These are phyloP conservation scores for Paraescarpia echinospica DNA, from an alignment of 1,140 invertebrate species.

Conservation along the genomic window DNA sequence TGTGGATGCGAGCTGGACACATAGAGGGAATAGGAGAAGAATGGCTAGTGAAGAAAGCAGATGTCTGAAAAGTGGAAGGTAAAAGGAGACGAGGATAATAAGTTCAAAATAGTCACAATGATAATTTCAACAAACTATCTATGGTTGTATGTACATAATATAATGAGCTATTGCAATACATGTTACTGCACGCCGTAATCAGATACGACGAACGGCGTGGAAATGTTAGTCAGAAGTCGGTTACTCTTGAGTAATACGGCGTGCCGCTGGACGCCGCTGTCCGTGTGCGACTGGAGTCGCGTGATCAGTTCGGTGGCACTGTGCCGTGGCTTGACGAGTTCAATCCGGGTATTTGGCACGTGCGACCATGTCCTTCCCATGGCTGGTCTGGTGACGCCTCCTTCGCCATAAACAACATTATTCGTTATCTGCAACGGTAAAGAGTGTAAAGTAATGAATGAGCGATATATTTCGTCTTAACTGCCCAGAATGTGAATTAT, in stretches of 20 bases:
- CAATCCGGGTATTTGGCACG: conserved; percentile 39
- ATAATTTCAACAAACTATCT: too few relatives aligned
- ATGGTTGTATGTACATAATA: too few relatives aligned
- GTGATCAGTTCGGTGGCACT: not conserved
- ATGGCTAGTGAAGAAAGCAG: too few relatives aligned
- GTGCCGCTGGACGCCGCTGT: not conserved
- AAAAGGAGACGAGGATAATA: too few relatives aligned
- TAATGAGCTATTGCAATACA: not conserved
- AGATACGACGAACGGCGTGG: not conserved
- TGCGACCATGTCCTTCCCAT: conserved; percentile 42
- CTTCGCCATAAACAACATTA: conserved; percentile 37
- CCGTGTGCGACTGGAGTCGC: not conserved
- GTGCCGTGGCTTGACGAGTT: not conserved
- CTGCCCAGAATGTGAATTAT: too few relatives aligned
- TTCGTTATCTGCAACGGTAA: conserved; percentile 39
- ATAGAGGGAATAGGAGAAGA: too few relatives aligned
- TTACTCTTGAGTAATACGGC: not conserved
- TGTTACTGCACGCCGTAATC: not conserved
- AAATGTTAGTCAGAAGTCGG: not conserved
- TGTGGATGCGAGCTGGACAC: too few relatives aligned
- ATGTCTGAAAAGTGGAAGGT: too few relatives aligned
- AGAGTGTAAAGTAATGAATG: not conserved
- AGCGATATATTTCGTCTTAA: too few relatives aligned
- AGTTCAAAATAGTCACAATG: too few relatives aligned
- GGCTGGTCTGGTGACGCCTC: conserved; percentile 24